Base-by-base conservation (phyloP, 1,140 invertebrate genomes). In the Dolichoris vasculosae region DNA sequence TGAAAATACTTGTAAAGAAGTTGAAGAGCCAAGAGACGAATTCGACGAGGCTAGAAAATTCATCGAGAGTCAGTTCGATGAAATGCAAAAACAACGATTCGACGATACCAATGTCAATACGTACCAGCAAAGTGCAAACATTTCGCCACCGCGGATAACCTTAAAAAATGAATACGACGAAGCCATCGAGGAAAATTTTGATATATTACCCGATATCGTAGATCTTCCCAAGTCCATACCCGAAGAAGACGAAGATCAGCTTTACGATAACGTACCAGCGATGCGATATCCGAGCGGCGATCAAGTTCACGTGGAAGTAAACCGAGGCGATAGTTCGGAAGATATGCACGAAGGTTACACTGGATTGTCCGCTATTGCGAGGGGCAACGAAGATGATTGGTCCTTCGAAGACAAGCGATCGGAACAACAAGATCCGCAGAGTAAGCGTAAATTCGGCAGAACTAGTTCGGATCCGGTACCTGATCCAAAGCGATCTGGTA, bases 321-420 rank as follows among this genome's bases (percentile, higher is more conserved):
- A 86, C 78, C 89, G 90, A 6, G 90, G 88, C 0, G 91, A 93
- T 55, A 92, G 91, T 78, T 91, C 90, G 0, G 92, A 93, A 78
- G 92, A 93, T 30, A 93, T 93, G 91, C 92, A 93, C 82, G 92
- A 93, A 75, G 91, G 89, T 43, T 93, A 91, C 48, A 89, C 92
- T 17, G 90, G 88, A 73, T 78, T 93, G 8, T 89, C 92, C 0
- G 69, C 90, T 0, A 87, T 89, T 63, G 88, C 89, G 9, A 88
- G 89, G 84, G 88, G 86, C 7, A 88, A 87, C 2, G 91, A 93
- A 23, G 91, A 93, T 73, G 91, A 93, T 0, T 93, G 91, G 92
- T 91, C 89, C 2, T 91, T 90, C 63, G 91, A 92, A 30, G 91
- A 92, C 38, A 90, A 88, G 15, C 86, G 81, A 20, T 80, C 85